These are phyloP conservation scores for Diorhabda elongata DNA, from an alignment of 1,140 invertebrate species.

Conservation along the genomic window DNA sequence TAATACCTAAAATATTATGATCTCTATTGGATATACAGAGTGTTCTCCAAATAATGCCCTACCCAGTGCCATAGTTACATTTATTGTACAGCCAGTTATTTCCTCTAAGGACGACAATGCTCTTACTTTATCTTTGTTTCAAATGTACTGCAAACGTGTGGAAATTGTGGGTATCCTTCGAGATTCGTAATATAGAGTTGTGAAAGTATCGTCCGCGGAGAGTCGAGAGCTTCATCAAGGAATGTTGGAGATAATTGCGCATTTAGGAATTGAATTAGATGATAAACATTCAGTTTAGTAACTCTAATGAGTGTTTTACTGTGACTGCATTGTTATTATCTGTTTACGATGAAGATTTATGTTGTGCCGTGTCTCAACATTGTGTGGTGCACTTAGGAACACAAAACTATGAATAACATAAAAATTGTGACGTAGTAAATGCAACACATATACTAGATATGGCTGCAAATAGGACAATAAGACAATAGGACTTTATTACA, in stretches of 20 bases:
- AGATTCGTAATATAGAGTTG: neutral
- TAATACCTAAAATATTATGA: too few relatives aligned
- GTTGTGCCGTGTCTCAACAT: too few relatives aligned
- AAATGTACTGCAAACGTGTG: neutral
- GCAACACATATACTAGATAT: too few relatives aligned
- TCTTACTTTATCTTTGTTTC: neutral
- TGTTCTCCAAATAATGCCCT: too few relatives aligned
- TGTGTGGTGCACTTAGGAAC: too few relatives aligned
- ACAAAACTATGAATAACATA: too few relatives aligned
- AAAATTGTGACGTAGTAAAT: too few relatives aligned
- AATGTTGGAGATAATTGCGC: neutral
- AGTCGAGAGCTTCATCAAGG: neutral
- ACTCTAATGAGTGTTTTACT: neutral
- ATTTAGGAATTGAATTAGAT: neutral
- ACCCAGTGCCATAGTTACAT: too few relatives aligned
- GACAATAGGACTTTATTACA: too few relatives aligned
- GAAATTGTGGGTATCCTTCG: conserved; percentile 1
- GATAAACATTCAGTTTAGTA: neutral
- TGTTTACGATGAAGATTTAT: neutral
- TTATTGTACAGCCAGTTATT: neutral
- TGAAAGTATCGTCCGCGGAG: neutral
- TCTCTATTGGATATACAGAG: too few relatives aligned
- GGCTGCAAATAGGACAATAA: too few relatives aligned
- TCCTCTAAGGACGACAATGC: neutral
- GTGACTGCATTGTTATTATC: neutral